Base-by-base conservation (phyloP, 2,113 vertebrate species). In the Cromileptes altivelis region DNA sequence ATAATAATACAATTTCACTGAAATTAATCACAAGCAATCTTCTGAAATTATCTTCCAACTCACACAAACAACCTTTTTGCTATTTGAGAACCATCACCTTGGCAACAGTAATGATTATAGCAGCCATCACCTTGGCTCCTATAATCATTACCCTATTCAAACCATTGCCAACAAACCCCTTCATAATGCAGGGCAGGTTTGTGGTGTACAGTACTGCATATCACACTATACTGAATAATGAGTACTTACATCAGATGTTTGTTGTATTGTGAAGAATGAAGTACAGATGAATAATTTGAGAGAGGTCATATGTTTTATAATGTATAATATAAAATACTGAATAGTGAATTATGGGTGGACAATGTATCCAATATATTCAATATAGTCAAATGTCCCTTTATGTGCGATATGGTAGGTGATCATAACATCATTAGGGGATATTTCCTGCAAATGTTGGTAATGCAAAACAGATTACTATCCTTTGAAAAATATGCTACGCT, bases 71-170 rank as follows among this genome's bases (percentile, higher is more conserved):
- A n/a, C 5, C 15, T 58, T 57, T 73, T 73, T 12, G n/a, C 75
- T 72, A 83, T 70, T 85, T 84, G 64, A 77, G 2, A 84, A 84
- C 70, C 75, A 84, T 85, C 77, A 64, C 42, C 63, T 73, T 79
- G 33, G 69, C 71, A 78, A 55, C 56, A 68, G 55, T n/a, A 52
- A 57, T 64, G 65, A 63, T 47, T 49, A 33, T 12, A n/a, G 45
- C 67, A 88, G 74, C 78, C 52, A 74, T 89, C 80, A 75, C 56
- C 42, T 70, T 81, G 30, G 75, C 69, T 83, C 67, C 15, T 30
- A 19, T 60, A 49, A 64, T 40, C 75, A 81, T 73, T 30, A 8
- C 37, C 56, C 49, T 7, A 74, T 62, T 87, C 69, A 87, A 82
- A 85, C 76, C 30, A 72, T 70, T 37, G 64, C 87, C 65, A 78